Evolutionary conservation across 2,797 vertebrate genomes (phyloP), one percentile per base, ranked within the genome.

Genomic region (Cossypha heuglini): DNA sequence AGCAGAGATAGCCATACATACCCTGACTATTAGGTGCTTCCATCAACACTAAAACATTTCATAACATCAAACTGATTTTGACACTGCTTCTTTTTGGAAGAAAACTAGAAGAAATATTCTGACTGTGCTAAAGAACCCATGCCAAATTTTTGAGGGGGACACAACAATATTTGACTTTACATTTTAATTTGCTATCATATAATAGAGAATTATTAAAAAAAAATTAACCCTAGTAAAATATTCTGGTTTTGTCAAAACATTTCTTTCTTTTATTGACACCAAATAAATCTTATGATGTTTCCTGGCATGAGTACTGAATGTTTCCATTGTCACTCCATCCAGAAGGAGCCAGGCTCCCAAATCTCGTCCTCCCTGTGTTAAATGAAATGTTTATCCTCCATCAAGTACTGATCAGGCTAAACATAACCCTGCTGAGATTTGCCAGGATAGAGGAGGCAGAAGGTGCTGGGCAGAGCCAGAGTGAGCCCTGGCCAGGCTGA

Each of bases 211-310:
- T 79, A 48, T 62, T 62, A 2, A 10, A 57, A 45, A 33, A 8
- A 63, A 2, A 9, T 40, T 33, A 73, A 55, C 17, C 13, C 51
- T 75, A 68, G 58, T 20, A 73, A 93, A 95, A 91, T 87, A 82
- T 85, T 91, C 68, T 33, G 31, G 3, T n/a, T 93, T 94, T 94
- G 88, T 93, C 88, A 94, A 95, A 94, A 86, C 7, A 85, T 71
- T 67, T 57, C 61, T 78, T 67, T 64, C 25, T 75, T 88, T 89
- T 87, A 86, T 79, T 94, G 94, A 94, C 89, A 76, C 63, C 37
- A 86, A 88, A 86, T 62, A 26, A 75, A 81, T 91, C 43, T 66
- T 77, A 51, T 45, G 62, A 93, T 78, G 8, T 86, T 92, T 93
- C 46, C 59, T 95, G 95, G 91, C 85, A 81, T 31, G 21, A 66